phyloP scores from a whole-genome alignment of 2,888 invertebrate species.

The Folsomia manolachei region DNA sequence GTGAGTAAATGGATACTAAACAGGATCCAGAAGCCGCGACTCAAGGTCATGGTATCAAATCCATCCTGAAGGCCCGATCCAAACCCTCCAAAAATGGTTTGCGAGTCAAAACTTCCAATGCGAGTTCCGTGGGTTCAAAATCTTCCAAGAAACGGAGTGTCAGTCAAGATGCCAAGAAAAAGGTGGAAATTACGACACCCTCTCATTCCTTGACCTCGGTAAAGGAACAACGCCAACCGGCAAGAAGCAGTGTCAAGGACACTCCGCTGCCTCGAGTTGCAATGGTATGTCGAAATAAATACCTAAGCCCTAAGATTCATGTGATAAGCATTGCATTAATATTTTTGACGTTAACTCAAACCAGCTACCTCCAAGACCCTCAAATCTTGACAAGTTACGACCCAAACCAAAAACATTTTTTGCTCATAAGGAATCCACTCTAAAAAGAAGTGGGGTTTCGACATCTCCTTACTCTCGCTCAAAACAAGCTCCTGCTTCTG shows the following conservation, averaged over 20 bases:
- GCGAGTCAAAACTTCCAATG: background rate
- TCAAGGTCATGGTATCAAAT: background rate
- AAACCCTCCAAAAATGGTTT: background rate
- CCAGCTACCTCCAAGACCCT: background rate
- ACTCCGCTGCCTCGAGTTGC: slow-evolving; percentile 9
- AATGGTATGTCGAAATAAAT: background rate
- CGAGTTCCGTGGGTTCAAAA: background rate
- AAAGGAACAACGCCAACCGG: background rate
- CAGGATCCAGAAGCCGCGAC: background rate
- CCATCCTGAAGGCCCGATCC: background rate
- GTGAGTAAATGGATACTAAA: no score
- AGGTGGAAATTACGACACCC: slow-evolving; percentile 8
- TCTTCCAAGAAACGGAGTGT: background rate
- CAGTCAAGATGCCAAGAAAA: background rate
- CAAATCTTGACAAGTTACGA: background rate
- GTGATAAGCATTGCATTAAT: no score
- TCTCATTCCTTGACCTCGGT: background rate
- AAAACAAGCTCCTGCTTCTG: background rate
- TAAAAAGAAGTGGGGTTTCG: background rate
- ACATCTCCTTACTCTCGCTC: background rate
- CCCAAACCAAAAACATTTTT: background rate
- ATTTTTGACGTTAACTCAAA: no score
- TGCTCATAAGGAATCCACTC: background rate
- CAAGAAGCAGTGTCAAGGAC: background rate
- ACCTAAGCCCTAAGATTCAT: background rate